These are phyloP conservation scores for Lysandra bellargus DNA, from an alignment of 2,888 invertebrate genomes.

Conservation along the genomic window DNA sequence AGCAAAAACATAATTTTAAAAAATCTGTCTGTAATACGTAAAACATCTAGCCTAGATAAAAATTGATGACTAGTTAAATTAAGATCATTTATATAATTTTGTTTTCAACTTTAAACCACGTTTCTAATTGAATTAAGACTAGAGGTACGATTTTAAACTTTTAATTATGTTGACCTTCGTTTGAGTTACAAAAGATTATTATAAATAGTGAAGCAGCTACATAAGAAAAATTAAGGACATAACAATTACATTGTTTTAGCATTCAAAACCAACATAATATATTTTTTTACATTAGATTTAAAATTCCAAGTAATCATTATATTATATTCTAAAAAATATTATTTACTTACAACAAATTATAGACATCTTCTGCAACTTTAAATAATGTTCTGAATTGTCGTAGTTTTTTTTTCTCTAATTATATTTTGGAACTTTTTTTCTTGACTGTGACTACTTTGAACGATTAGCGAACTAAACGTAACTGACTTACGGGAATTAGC, in stretches of 20 bases:
- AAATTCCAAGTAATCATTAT: neutral
- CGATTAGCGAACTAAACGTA: constrained; percentile 50
- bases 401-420: neutral
- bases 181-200: too few species aligned
- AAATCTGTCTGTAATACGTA: too few species aligned
- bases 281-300: neutral
- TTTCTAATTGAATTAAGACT: neutral
- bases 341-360: too few species aligned
- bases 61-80: neutral
- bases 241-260: too few species aligned
- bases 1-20: too few species aligned
- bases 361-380: too few species aligned
- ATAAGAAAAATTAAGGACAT: too few species aligned
- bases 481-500: constrained; percentile 59
- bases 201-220: too few species aligned
- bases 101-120: neutral
- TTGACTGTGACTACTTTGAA: neutral
- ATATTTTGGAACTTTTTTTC: neutral
- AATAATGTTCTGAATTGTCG: too few species aligned
- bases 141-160: constrained; percentile 35
- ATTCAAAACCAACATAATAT: too few species aligned
- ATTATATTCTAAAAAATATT: too few species aligned
- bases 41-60: too few species aligned
- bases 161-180: neutral
- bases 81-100: neutral